Base-by-base conservation (phyloP, 2,797 vertebrate genomes). In the Schizothorax lantsangensis region DNA sequence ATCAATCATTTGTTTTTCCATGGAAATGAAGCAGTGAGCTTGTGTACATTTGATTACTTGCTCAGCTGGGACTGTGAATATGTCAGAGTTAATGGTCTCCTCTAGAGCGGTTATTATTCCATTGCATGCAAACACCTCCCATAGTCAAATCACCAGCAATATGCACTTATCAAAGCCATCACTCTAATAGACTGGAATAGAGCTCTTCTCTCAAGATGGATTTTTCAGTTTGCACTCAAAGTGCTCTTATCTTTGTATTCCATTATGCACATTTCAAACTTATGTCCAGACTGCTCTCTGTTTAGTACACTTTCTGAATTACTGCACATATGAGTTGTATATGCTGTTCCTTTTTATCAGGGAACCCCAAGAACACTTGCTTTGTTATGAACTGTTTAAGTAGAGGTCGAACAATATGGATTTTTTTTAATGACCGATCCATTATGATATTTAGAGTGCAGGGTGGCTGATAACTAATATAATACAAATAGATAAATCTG, bases 141-240 rank as follows among this genome's bases (percentile, higher is more conserved):
- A 73, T 36, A 38, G n/a, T 19, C n/a, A 47, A 49, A n/a, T 17
- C 43, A 74, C 43, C 7, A 15, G 38, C 23, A 72, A 72, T 6
- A 30, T 74, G 72, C 43, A 49, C 45, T 49, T 33, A 21, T 36
- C 74, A 77, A 30, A 54, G 47, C 74, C 74, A 77, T 77, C 47
- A 52, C 49, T 77, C 49, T 23, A 54, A 77, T 36, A 36, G 47
- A 77, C n/a, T 74, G 72, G 30, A 52, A 77, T 54, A 36, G 45
- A 52, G 47, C 15, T 47, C 6, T 17, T 47, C n/a, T 47, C 14
- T 74, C 7, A 74, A 74, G n/a, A 77, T 19, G 30, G 30, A 54
- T 77, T 54, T 52, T 9, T 54, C 30, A 52, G 26, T 36, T 54
- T 47, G 49, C 9, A 14, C 30, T 21, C 3, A 77, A 52, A 54